Evolutionary conservation across 2,888 invertebrate species (phyloP), one percentile per base, ranked within the genome.

Genomic region (Noctua janthina): DNA sequence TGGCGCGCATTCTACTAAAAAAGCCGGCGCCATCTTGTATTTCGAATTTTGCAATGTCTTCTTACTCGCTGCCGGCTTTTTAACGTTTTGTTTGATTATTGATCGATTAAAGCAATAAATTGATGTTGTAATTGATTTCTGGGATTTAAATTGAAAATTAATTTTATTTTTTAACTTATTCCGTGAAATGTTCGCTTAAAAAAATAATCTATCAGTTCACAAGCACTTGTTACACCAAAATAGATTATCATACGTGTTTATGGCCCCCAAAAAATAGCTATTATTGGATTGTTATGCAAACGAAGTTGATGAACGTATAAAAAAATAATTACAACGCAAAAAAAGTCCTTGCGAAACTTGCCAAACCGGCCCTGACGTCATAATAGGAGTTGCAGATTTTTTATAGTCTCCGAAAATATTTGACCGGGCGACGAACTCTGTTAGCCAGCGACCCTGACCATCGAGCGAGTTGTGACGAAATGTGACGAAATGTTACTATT

Each of bases 351-450:
- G 90, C 78, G 85, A 91, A 93, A 93, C 92, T 90, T 79, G 91
- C 86, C 90, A 87, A 92, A 88, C 94, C 82, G 93, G 92, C 88
- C 91, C 92, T 94, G 93, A 94, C 93, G 92, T 94, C 95, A 94
- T 95, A 95, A 95, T 95, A 94, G 95, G 92, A 93, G 91, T 86
- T 95, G 95, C 94, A 93, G 92, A 93, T 94, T 94, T 95, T 95
- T 94, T 93, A 91, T 93, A 92, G 91, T 91, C 91, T 90, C 93
- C 87, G 88, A 93, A 94, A 96, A 96, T 96, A 93, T 95, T 93
- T 95, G 94, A 94, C 94, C 96, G 96, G 96, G 90, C 96, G 91
- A 92, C 90, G 96, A 95, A 93, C 96, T 92, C 92, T 51, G 73
- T 78, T 83, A 90, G 91, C 91, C 92, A 94, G 93, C 92, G 95